Evolutionary conservation across 2,888 invertebrate species (phyloP), one percentile per base, ranked within the genome.

Genomic region (Leucozona laternaria): DNA sequence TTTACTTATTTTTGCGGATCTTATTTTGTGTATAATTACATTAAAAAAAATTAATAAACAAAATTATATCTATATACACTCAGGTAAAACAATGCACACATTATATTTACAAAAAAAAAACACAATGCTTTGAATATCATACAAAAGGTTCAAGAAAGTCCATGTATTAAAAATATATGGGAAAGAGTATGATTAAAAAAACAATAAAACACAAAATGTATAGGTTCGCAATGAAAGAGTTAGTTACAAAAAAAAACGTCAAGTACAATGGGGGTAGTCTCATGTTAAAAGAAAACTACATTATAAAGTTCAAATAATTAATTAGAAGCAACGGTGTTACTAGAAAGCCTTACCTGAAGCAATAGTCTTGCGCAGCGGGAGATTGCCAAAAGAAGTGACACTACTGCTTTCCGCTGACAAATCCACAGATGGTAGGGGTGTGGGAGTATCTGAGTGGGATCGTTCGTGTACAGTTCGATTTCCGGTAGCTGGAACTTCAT

Each of bases 341-440:
- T 17, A 15, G 31, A 15, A 66, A 7, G 20, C 17, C 92, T 91
- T 91, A 95, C 95, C 95, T 90, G 95, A 95, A 84, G 95, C 95
- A 86, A 95, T 92, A 64, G 97, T 97, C 93, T 98, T 98, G 89
- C 97, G 94, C 89, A 97, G 93, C 87, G 97, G 97, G 93, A 98
- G 94, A 94, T 97, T 97, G 91, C 97, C 97, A 90, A 98, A 95
- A 84, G 97, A 97, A 73, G 98, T 97, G 88, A 98, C 98, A 92
- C 98, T 98, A 92, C 98, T 98, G 93, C 98, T 98, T 93, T 98
- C 98, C 40, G 97, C 97, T 76, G 97, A 98, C 79, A 98, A 94
- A 92, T 98, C 97, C 71, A 98, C 97, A 13, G 96, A 96, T 66
- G 96, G 96, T 89, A 97, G 93, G 75, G 96, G 96, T 66, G 96